A percentile compares a stretch with the other conserved stretches of the same genome.
Evolutionary conservation across 2,113 vertebrate genomes (phyloP).

Genomic region (Anseranas semipalmata): DNA sequence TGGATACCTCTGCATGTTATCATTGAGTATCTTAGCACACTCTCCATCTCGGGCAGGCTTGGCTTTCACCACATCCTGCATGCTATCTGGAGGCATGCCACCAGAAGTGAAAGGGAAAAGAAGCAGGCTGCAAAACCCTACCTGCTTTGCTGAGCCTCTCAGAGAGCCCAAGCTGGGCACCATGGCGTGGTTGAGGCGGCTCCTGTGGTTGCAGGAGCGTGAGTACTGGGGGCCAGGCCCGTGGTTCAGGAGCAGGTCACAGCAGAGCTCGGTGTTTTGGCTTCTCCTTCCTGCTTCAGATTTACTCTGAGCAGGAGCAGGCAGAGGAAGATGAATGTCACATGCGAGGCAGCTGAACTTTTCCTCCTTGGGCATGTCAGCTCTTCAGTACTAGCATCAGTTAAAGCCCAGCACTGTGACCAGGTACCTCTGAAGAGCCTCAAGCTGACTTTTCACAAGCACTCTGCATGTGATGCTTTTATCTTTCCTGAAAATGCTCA

Average conservation of each 20-base stretch:
- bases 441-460: rapidly evolving
- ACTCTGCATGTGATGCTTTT: rapidly evolving
- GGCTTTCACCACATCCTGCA: conserved; percentile 67
- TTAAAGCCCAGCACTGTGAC: rapidly evolving
- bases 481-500: neutral
- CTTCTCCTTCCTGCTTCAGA: neutral
- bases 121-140: neutral
- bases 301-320: neutral
- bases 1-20: conserved; percentile 28
- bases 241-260: neutral
- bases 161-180: neutral
- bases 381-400: neutral
- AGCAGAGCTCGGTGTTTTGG: neutral
- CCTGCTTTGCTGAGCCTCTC: neutral
- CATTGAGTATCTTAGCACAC: rapidly evolving
- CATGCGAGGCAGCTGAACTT: neutral
- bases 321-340: neutral
- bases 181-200: rapidly evolving
- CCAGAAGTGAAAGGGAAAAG: conserved; percentile 57
- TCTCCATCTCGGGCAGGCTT: neutral
- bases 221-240: rapidly evolving
- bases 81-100: neutral
- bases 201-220: rapidly evolving
- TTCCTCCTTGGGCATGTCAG: rapidly evolving
- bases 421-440: neutral